Conservation (phyloP, 1,140 invertebrate species). For the Pseudomyrmex pallidus region DNA sequence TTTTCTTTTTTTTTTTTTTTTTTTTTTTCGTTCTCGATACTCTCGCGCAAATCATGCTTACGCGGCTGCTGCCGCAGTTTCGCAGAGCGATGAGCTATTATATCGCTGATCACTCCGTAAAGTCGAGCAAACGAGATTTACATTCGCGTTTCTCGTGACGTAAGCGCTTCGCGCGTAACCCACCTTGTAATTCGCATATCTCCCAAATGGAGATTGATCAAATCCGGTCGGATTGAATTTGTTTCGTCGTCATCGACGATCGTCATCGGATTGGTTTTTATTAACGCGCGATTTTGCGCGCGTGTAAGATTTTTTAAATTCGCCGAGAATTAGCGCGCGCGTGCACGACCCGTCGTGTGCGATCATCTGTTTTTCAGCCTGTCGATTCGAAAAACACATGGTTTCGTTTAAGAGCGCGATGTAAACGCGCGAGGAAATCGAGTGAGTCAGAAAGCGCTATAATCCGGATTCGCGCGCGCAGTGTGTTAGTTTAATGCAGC, state of each 20-base stretch:
- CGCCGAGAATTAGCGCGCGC: too few relatives aligned
- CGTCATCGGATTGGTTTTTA: too few relatives aligned
- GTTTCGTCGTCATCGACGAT: background rate
- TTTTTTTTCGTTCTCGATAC: constrained; percentile 20
- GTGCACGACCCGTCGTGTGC: background rate
- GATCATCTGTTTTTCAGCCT: constrained; percentile 20
- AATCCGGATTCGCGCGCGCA: constrained; percentile 26
- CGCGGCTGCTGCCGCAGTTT: constrained; percentile 46
- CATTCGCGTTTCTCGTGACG: constrained; percentile 37
- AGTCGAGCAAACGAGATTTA: constrained; percentile 51
- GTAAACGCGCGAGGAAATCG: constrained; percentile 7
- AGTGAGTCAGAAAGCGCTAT: constrained; percentile 40
- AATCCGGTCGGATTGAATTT: constrained; percentile 6
- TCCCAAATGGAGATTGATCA: constrained; percentile 31
- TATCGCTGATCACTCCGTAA: constrained; percentile 38
- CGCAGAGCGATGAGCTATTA: constrained; percentile 47
- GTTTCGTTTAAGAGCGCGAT: constrained; percentile 33
- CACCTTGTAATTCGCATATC: constrained; percentile 21
- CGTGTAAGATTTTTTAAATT: too few relatives aligned
- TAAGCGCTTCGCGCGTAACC: constrained; percentile 22
- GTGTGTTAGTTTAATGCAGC: constrained; percentile 8
- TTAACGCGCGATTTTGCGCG: too few relatives aligned
- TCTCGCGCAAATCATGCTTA: constrained; percentile 48
- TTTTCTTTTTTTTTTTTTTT: too few relatives aligned
- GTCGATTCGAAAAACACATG: constrained; percentile 6